Conservation (phyloP, 2,113 vertebrate species). For the Pachyramphus minor region DNA sequence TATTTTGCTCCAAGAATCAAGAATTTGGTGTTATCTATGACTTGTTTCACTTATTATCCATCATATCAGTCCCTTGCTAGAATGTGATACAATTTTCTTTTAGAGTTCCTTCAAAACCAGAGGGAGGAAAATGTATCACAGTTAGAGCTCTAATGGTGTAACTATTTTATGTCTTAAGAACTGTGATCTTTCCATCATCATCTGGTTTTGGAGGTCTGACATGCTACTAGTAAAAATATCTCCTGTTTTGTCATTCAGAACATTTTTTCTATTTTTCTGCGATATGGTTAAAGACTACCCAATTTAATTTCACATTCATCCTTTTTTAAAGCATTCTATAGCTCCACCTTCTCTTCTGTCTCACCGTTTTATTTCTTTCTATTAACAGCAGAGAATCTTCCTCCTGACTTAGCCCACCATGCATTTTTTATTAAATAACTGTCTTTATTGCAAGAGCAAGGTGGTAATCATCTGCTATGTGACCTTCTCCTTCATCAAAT, state of each 20-base stretch:
- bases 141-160: not conserved
- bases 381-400: not conserved
- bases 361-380: not conserved
- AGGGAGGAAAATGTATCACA: not conserved
- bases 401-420: not conserved
- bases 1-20: not conserved
- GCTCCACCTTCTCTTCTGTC: not conserved
- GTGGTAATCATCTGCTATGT: not conserved
- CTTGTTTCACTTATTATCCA: not conserved
- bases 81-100: not conserved
- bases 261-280: not conserved
- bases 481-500: slow-evolving; percentile 2
- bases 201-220: not conserved
- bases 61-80: not conserved
- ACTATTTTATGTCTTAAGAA: not conserved
- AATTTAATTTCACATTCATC: not conserved
- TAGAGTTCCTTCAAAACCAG: not conserved
- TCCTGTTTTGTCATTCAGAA: not conserved
- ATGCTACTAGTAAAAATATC: not conserved
- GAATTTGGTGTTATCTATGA: not conserved
- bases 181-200: not conserved
- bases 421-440: not conserved
- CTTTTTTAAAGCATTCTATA: not conserved
- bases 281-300: not conserved
- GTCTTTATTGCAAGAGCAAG: not conserved